Conservation (phyloP, 2,113 vertebrate genomes). For the Calyptommatus sinebrachiatus region DNA sequence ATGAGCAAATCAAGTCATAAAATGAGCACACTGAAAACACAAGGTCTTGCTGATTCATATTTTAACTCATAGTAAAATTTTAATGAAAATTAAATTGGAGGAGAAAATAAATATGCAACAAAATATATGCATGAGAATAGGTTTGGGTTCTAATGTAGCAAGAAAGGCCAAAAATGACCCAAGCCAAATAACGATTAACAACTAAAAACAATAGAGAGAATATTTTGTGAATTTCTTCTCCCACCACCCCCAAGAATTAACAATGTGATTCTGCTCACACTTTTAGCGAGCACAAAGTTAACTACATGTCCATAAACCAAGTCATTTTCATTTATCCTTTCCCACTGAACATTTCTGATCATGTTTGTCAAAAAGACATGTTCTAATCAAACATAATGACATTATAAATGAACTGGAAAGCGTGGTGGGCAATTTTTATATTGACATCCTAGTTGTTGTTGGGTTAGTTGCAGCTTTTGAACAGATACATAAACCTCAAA, state of each 20-base stretch:
- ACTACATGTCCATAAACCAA: slow-evolving; percentile 34
- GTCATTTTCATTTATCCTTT: slow-evolving; percentile 50
- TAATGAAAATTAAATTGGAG: too few species aligned
- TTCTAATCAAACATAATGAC: slow-evolving; percentile 57
- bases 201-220: neutral
- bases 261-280: slow-evolving; percentile 30
- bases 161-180: neutral
- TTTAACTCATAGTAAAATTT: too few species aligned
- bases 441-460: slow-evolving; percentile 30
- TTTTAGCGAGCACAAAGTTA: slow-evolving; percentile 39
- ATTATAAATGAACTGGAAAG: slow-evolving; percentile 56
- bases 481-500: slow-evolving; percentile 15
- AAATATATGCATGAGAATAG: too few species aligned
- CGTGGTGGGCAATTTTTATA: slow-evolving; percentile 45
- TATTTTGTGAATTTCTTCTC: slow-evolving; percentile 24
- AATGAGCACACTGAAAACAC: too few species aligned
- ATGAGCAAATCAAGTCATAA: too few species aligned
- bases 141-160: neutral
- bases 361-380: slow-evolving; percentile 53
- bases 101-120: too few species aligned
- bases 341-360: slow-evolving; percentile 52
- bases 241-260: neutral
- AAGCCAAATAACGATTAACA: neutral
- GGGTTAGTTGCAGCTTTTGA: slow-evolving; percentile 56
- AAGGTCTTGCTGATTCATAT: too few species aligned